These are phyloP conservation scores for Helicorthomorpha holstii DNA, from an alignment of 1,140 invertebrate species.

Conservation along the genomic window DNA sequence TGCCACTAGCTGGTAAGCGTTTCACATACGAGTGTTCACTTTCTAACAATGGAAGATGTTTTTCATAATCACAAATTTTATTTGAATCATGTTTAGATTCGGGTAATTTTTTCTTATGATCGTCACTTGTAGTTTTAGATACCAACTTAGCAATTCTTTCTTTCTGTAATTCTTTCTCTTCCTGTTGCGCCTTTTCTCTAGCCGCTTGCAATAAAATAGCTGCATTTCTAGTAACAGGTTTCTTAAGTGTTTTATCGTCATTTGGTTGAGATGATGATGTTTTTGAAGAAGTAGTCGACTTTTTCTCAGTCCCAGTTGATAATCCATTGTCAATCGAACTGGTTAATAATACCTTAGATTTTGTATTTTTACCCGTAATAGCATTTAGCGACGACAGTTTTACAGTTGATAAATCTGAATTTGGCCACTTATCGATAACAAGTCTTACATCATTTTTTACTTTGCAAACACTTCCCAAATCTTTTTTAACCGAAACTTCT, in stretches of 20 bases:
- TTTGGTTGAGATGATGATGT: neutral
- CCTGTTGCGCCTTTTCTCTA: neutral
- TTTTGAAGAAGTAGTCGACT: neutral
- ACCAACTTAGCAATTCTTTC: neutral
- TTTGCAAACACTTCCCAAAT: neutral
- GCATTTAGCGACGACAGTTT: neutral
- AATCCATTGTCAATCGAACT: neutral
- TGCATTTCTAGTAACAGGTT: neutral
- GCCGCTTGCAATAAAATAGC: neutral
- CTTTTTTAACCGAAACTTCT: neutral
- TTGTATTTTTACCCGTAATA: neutral
- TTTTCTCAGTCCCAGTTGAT: neutral
- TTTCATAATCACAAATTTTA: neutral
- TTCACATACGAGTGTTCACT: neutral
- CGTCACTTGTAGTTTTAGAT: neutral
- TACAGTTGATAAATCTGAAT: neutral
- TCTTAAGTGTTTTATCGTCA: neutral
- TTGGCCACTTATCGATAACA: neutral
- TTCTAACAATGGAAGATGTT: neutral
- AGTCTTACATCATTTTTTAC: neutral
- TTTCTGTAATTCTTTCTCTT: neutral
- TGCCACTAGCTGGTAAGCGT: neutral
- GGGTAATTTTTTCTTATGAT: neutral
- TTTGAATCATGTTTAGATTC: neutral
- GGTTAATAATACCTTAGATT: neutral